Base-by-base conservation (phyloP, 2,113 vertebrate species). In the Eira barbara region DNA sequence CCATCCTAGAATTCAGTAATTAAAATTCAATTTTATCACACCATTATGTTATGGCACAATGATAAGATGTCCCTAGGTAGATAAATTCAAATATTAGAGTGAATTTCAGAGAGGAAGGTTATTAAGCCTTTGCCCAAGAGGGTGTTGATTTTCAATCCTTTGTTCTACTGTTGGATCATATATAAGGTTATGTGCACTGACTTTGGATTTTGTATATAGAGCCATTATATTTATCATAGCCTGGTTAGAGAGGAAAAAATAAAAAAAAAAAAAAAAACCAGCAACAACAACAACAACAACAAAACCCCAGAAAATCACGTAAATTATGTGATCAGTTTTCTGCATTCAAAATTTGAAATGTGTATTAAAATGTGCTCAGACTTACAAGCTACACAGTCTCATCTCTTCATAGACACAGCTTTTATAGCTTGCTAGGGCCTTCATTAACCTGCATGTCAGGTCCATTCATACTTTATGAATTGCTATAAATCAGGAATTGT, bases 401-500 rank as follows among this genome's bases (percentile, higher is more conserved):
- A 76, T 90, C 25, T 52, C 31, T 83, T 83, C 82, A 59, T 31
- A 92, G 57, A 86, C 27, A 39, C 3, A 18, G 69, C 27, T 61
- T 91, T 84, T 73, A 7, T 27, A 65, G 76, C 7, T 67, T 82
- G 9, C 8, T 29, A 27, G n/a, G 39, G 7, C 71, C 63, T 97
- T 93, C 63, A 52, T 87, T 94, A 94, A 69, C 74, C 84, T 85
- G 23, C 23, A 6, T 71, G 80, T 89, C 80, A 95, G 36, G 36
- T 63, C 36, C 55, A 94, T 59, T 95, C 65, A 89, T 65, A 88
- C 45, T 87, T 95, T 91, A 90, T 84, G 81, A 95, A 85, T 39
- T 59, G 29, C 73, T 85, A 18, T 91, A 93, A 95, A 83, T 90
- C 80, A 81, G 57, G 6, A 23, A 45, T 90, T 91, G 63, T 91